These are phyloP conservation scores for Eclectus roratus DNA, from an alignment of 2,113 vertebrate species.

Conservation along the genomic window DNA sequence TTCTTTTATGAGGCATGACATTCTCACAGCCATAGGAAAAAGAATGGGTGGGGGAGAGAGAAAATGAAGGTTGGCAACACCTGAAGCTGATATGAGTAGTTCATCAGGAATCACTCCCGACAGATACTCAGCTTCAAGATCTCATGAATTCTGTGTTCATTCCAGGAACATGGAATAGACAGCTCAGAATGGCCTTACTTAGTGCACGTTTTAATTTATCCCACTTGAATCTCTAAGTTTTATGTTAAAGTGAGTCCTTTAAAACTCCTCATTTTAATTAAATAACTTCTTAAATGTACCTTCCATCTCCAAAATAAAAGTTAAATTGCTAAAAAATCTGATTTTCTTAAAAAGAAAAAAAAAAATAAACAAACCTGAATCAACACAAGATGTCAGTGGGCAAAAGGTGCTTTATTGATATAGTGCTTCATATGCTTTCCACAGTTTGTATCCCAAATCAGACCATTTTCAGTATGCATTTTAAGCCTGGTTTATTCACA, in stretches of 20 bases:
- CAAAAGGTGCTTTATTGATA: not conserved
- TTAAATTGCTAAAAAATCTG: not conserved
- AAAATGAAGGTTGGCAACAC: not conserved
- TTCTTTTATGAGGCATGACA: not conserved
- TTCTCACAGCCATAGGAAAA: not conserved
- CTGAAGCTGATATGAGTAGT: not conserved
- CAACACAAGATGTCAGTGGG: not conserved
- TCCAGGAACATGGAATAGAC: not conserved
- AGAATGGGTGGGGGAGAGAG: rapidly evolving
- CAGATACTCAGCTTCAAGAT: not conserved
- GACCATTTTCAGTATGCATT: not conserved
- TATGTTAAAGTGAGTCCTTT: not conserved
- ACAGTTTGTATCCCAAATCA: not conserved
- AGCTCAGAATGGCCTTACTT: not conserved
- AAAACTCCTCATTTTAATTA: not conserved
- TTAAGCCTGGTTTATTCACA: not conserved
- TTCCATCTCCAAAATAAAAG: not conserved
- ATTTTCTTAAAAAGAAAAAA: not conserved
- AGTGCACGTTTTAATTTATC: not conserved
- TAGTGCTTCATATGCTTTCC: not conserved
- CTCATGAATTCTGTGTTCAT: not conserved
- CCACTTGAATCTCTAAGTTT: not conserved
- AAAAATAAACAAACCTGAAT: not conserved
- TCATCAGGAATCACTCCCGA: not conserved
- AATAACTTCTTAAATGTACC: not conserved